These are phyloP conservation scores for Metridium senile DNA, from an alignment of 92 coral and sea anemone species.

Conservation along the genomic window DNA sequence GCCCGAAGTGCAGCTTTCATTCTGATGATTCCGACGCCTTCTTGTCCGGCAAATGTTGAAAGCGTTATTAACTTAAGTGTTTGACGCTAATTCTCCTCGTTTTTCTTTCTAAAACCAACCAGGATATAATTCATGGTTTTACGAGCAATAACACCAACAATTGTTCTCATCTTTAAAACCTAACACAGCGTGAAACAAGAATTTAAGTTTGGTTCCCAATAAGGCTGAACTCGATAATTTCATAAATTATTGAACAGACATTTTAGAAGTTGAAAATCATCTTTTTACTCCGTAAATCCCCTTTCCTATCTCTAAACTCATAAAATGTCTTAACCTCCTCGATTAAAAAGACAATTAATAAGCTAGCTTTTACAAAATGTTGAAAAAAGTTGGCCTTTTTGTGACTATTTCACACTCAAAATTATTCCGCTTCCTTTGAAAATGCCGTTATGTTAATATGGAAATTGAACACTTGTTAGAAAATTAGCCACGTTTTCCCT, in stretches of 20 bases:
- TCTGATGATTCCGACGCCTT: too few relatives aligned
- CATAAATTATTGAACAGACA: slow-evolving; percentile 9
- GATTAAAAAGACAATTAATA: not conserved
- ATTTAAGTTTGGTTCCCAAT: slow-evolving; percentile 3
- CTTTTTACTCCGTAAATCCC: not conserved
- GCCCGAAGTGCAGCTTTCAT: slow-evolving; percentile 71
- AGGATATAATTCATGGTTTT: too few relatives aligned
- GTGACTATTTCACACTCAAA: not conserved
- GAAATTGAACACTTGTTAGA: not conserved
- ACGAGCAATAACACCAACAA: not conserved
- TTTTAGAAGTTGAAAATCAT: not conserved
- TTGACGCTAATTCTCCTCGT: not conserved
- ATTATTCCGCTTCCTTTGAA: not conserved
- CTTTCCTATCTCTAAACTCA: not conserved
- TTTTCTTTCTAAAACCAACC: too few relatives aligned
- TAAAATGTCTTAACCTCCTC: not conserved
- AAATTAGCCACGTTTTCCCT: not conserved
- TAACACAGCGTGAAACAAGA: not conserved
- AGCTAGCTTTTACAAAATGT: too few relatives aligned
- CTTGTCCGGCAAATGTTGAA: not conserved
- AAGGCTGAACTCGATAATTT: slow-evolving; percentile 14
- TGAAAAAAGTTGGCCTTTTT: not conserved
- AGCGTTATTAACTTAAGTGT: not conserved
- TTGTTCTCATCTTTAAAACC: not conserved
- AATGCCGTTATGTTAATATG: not conserved